Evolutionary conservation across 1,140 invertebrate species (phyloP), one percentile per base, ranked within the genome.

Genomic region (Drosophila teissieri): DNA sequence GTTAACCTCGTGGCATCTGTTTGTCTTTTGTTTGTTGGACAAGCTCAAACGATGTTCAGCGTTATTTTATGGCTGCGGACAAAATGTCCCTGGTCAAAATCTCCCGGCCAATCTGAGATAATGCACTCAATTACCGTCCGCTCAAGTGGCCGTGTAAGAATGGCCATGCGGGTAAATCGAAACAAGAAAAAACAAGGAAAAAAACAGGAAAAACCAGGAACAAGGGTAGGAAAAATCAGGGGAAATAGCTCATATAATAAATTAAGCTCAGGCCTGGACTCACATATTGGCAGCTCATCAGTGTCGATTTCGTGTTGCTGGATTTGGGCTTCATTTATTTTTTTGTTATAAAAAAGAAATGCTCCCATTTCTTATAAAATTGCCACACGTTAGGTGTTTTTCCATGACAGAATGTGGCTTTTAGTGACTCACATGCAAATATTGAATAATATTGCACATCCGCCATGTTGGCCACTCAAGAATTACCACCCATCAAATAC

Each of bases 61-160:
- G 76, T 90, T 76, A 86, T 90, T 81, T 85, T 73, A 90, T 79
- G 77, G 73, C 53, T 45, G 56, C 51, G 22, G 22, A 39, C 64
- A 40, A 65, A 54, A 54, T 73, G 57, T 84, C 70, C 48, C 58
- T 73, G 68, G 70, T 62, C 58, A 56, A 65, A 65, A 80, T 65
- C 63, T 65, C 37, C 83, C 52, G 49, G 52, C 58, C 79, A 86
- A 86, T 86, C 82, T 83, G 65, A 67, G 81, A 78, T 85, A 85
- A 85, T 85, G 85, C 80, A 90, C 80, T 90, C 80, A 90, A 90
- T 90, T 90, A 90, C 75, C 63, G 65, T 19, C 53, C 78, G 72
- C 73, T 78, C 78, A 82, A 68, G 60, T 39, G 73, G 62, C 22
- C 64, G 4, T 24, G 17, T 45, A 53, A 42, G n/a, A 62, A 62